These are phyloP conservation scores for Erebia epiphron DNA, from an alignment of 2,888 invertebrate species.

Conservation along the genomic window DNA sequence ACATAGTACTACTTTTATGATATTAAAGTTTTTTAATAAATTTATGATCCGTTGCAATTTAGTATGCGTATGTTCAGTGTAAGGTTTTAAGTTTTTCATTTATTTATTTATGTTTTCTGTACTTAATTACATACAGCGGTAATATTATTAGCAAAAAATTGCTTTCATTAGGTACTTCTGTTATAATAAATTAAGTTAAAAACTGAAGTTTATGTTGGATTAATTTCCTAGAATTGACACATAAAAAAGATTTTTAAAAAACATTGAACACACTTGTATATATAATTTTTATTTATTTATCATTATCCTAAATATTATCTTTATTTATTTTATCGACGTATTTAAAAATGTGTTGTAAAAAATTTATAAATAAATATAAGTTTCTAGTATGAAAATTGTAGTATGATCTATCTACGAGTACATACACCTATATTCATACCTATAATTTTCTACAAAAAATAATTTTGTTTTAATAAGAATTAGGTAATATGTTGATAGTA, in stretches of 20 bases:
- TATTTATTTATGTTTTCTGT: not conserved
- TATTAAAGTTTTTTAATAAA: conserved; percentile 7
- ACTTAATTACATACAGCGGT: not conserved
- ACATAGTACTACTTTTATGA: not conserved
- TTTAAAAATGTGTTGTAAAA: not conserved
- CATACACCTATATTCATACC: no score
- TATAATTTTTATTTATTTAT: not conserved
- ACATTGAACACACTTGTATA: not conserved
- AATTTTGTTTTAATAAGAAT: not conserved
- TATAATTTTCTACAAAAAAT: no score
- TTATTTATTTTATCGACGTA: not conserved
- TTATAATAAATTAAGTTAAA: not conserved
- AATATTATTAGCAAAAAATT: not conserved
- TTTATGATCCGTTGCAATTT: conserved; percentile 31
- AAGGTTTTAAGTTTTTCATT: conserved; percentile 11
- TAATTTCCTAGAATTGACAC: not conserved
- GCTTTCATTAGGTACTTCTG: not conserved
- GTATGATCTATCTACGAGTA: not conserved
- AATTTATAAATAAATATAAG: not conserved
- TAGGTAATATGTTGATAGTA: no score
- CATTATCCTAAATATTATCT: not conserved
- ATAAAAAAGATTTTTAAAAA: not conserved
- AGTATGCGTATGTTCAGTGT: conserved; percentile 11
- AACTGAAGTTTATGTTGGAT: not conserved
- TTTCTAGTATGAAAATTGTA: not conserved